A percentile compares a stretch with the other conserved stretches of the same genome.
Conservation (phyloP, 2,888 invertebrate genomes). For the Ypsolopha sequella region DNA sequence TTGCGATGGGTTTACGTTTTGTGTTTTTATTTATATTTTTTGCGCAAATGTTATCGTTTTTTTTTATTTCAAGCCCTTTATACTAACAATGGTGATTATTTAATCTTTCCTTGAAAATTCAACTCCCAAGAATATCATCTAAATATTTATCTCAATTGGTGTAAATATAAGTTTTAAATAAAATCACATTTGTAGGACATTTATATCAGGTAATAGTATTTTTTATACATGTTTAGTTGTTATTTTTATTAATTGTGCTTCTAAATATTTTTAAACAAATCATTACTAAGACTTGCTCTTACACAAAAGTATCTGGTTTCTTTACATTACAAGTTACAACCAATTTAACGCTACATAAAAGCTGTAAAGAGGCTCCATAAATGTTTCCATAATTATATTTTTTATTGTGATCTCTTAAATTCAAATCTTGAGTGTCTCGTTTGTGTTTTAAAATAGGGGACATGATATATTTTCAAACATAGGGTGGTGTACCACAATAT, state of each 20-base stretch:
- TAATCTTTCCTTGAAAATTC: too few species aligned
- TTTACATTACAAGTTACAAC: constrained; percentile 5
- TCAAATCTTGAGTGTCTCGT: background rate
- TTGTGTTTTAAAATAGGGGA: background rate
- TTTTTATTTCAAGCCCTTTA: background rate
- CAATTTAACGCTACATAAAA: constrained; percentile 17
- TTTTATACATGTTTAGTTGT: too few species aligned
- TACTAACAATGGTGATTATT: too few species aligned
- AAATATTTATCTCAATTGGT: too few species aligned
- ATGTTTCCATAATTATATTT: background rate
- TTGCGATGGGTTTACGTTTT: constrained; percentile 26
- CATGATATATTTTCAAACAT: background rate
- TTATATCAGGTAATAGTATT: background rate
- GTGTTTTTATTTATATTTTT: background rate
- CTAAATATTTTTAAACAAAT: too few species aligned
- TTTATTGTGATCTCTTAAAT: background rate
- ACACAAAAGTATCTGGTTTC: background rate
- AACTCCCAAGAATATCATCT: too few species aligned
- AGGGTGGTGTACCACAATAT: background rate
- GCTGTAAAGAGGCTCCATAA: constrained; percentile 3
- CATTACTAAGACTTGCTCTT: too few species aligned
- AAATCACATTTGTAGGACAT: background rate
- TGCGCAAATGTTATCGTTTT: background rate
- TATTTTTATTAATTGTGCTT: too few species aligned
- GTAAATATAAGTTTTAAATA: too few species aligned